Evolutionary conservation across 2,888 invertebrate species (phyloP), one percentile per base, ranked within the genome.

Genomic region (Drosophila limbata): DNA sequence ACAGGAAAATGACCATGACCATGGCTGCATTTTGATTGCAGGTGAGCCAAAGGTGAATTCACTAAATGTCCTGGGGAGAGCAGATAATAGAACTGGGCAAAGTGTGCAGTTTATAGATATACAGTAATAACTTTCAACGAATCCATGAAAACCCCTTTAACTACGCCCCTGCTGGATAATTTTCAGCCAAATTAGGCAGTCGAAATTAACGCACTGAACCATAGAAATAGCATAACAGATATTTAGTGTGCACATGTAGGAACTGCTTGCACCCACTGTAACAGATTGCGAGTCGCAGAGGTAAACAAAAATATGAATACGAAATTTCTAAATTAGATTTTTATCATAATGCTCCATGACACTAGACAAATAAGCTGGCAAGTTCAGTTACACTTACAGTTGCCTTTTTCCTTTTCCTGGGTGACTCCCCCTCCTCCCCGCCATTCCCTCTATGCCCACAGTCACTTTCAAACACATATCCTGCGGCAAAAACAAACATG

Each of bases 401-500:
- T 33, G 37, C 47, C 47, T n/a, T 19, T 62, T 21, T 45, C 44
- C 35, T 44, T 39, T 39, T 40, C 51, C 64, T 33, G 19, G 56
- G 6, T 63, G 33, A 53, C 52, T 56, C 13, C 8, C 37, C 37
- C 25, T 0, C 15, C 15, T 0, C 21, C 15, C 2, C 10, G 17
- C 10, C 28, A 1, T 10, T 4, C 53, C 4, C 55, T 9, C n/a
- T n/a, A n/a, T n/a, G n/a, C n/a, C n/a, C n/a, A n/a, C n/a, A n/a
- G n/a, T 6, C 55, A 56, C 37, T 25, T 37, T 10, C 17, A 31
- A 13, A 35, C 65, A 70, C 67, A 70, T 71, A 69, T 85, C 84
- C 84, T 80, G 86, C 63, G 89, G 82, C 82, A 71, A 66, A 69
- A 53, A 65, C 74, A 70, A 73, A 72, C 81, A 81, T 73, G 88